These are phyloP conservation scores for Cybosia mesomella DNA, from an alignment of 2,888 invertebrate genomes.

Conservation along the genomic window DNA sequence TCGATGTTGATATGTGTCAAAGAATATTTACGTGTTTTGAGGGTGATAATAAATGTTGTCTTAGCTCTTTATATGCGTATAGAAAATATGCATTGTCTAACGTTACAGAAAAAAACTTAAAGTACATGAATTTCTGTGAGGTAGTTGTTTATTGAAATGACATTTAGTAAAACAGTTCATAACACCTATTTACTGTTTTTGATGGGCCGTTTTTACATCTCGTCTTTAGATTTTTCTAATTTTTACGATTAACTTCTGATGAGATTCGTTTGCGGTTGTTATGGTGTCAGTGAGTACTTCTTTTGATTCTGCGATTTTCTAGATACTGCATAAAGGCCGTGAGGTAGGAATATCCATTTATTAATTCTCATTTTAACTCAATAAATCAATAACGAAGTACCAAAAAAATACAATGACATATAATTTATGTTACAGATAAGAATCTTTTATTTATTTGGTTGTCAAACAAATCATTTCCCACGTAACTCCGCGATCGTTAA, in stretches of 20 bases:
- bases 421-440: neutral
- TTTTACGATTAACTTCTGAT: no score
- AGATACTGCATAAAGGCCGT: neutral
- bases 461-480: neutral
- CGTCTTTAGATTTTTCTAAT: no score
- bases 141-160: no score
- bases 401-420: neutral
- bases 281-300: no score
- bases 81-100: no score
- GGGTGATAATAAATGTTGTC: slow-evolving; percentile 1
- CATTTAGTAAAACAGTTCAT: no score
- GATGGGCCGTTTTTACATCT: no score
- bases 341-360: neutral
- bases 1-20: slow-evolving; percentile 9
- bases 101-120: no score
- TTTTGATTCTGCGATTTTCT: neutral
- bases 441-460: neutral
- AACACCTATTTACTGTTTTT: no score
- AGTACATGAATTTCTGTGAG: no score
- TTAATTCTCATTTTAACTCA: neutral
- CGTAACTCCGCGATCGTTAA: neutral
- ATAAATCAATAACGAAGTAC: neutral
- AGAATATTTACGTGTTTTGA: slow-evolving; percentile 12
- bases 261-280: no score
- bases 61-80: neutral